A percentile compares a stretch with the other conserved stretches of the same genome.
phyloP scores from a whole-genome alignment of 2,888 invertebrate genomes.

The Lepetodrilus schrolli region DNA sequence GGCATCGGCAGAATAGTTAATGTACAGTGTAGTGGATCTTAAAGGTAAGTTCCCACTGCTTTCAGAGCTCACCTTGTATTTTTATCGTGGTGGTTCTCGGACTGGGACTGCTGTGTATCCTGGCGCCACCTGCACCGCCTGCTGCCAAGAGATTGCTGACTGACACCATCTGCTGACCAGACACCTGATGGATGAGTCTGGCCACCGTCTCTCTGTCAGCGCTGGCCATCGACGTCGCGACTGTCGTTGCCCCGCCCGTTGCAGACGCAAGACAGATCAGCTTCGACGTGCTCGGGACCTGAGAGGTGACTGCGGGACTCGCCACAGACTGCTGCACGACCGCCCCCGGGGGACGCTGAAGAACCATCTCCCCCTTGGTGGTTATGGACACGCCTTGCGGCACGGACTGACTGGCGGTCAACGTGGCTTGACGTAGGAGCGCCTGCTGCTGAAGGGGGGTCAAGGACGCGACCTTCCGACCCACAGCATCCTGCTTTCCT shows the following conservation, averaged over 20 bases:
- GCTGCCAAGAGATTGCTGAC: conserved; percentile 61
- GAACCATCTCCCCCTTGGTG: conserved; percentile 26
- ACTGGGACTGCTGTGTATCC: conserved; percentile 31
- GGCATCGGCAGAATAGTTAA: too few species aligned
- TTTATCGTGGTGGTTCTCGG: conserved; percentile 55
- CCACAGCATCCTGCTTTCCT: neutral
- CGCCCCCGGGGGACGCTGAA: neutral
- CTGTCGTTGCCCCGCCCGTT: conserved; percentile 8
- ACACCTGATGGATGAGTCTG: conserved; percentile 62
- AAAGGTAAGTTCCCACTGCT: too few species aligned
- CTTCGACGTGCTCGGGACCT: neutral
- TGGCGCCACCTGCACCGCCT: conserved; percentile 24
- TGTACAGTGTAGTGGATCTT: too few species aligned
- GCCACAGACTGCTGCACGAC: neutral
- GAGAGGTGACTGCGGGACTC: neutral
- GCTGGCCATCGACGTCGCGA: conserved; percentile 29
- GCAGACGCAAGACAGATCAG: conserved; percentile 21
- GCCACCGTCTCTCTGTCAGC: conserved; percentile 60
- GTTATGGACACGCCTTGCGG: conserved; percentile 31
- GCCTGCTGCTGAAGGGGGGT: neutral
- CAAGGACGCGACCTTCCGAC: neutral
- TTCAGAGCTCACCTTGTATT: conserved; percentile 53
- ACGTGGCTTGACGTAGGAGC: neutral
- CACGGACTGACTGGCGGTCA: conserved; percentile 2
- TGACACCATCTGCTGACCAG: conserved; percentile 61